These are phyloP conservation scores for Psittacula derbiana DNA, from an alignment of 2,797 vertebrate species.

Conservation along the genomic window DNA sequence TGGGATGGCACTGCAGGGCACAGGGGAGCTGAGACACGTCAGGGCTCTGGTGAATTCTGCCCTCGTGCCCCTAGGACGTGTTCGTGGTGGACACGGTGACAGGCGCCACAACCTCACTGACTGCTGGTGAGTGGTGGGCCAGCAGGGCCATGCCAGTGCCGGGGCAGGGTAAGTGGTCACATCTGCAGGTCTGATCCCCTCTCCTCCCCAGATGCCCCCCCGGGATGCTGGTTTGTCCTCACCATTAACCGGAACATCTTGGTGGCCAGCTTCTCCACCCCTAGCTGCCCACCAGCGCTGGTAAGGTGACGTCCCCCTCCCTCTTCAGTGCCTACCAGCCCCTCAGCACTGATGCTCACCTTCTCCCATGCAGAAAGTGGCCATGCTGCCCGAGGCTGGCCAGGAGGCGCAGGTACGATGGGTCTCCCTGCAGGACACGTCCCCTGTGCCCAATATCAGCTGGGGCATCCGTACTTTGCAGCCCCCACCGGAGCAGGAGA, in stretches of 20 bases:
- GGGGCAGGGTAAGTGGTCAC: background rate
- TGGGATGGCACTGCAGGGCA: rapidly evolving
- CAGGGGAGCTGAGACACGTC: rapidly evolving
- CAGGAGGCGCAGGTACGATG: conserved; percentile 80
- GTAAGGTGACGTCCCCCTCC: conserved; percentile 66
- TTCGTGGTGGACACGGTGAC: conserved; percentile 79
- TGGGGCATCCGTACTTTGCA: conserved; percentile 86
- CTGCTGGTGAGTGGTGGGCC: conserved; percentile 67
- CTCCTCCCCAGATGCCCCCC: conserved; percentile 45
- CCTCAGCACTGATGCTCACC: rapidly evolving
- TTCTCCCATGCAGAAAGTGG: conserved; percentile 82
- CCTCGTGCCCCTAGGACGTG: conserved; percentile 72
- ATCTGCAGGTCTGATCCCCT: background rate
- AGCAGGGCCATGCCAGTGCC: background rate
- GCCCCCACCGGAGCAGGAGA: conserved; percentile 87
- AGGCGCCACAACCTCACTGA: conserved; percentile 73
- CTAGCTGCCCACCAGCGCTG: conserved; percentile 86
- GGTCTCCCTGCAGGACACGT: conserved; percentile 88
- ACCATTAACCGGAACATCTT: conserved; percentile 87
- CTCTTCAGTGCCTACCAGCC: background rate
- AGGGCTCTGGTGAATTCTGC: background rate
- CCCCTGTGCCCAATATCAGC: conserved; percentile 79
- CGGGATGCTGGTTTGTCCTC: conserved; percentile 89
- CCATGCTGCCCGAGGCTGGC: conserved; percentile 64
- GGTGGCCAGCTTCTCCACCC: conserved; percentile 90